Conservation (phyloP, 2,113 vertebrate species). For the Brachirus orientalis region DNA sequence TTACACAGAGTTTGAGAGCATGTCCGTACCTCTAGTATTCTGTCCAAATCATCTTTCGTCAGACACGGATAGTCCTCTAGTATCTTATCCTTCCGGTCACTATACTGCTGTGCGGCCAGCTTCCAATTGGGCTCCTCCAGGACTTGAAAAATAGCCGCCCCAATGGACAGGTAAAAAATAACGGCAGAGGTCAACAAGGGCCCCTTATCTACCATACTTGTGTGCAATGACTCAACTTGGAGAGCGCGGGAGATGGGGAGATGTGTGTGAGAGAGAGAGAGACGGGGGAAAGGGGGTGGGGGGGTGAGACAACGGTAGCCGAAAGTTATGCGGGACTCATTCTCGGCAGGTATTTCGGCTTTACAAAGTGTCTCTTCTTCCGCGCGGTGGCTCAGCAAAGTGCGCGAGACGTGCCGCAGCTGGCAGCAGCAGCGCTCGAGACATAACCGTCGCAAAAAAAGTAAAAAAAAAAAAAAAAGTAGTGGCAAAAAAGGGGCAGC, state of each 20-base stretch:
- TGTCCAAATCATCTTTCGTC: constrained; percentile 87
- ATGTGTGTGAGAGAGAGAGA: constrained; percentile 5
- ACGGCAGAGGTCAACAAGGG: constrained; percentile 96
- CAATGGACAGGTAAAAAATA: constrained; percentile 98
- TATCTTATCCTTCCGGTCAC: constrained; percentile 82
- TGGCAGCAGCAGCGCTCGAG: constrained; percentile 37
- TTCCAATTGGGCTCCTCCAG: constrained; percentile 96
- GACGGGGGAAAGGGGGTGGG: constrained; percentile 8
- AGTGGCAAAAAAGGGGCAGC: neutral
- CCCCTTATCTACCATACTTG: constrained; percentile 96
- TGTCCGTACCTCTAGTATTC: constrained; percentile 88
- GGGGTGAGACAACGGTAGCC: constrained; percentile 31
- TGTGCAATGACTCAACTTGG: constrained; percentile 29
- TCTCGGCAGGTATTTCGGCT: constrained; percentile 1
- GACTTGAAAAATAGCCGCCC: constrained; percentile 97
- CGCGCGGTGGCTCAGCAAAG: constrained; percentile 18
- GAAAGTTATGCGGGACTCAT: constrained; percentile 57
- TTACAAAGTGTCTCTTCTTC: constrained; percentile 13
- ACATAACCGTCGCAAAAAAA: neutral
- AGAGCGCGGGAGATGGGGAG: constrained; percentile 34
- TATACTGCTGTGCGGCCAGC: constrained; percentile 83
- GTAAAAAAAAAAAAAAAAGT: no score
- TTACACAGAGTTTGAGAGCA: neutral
- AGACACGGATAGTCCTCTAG: constrained; percentile 90
- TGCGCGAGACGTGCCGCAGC: constrained; percentile 15